phyloP scores from a whole-genome alignment of 2,888 invertebrate genomes.

The Sesia bembeciformis region DNA sequence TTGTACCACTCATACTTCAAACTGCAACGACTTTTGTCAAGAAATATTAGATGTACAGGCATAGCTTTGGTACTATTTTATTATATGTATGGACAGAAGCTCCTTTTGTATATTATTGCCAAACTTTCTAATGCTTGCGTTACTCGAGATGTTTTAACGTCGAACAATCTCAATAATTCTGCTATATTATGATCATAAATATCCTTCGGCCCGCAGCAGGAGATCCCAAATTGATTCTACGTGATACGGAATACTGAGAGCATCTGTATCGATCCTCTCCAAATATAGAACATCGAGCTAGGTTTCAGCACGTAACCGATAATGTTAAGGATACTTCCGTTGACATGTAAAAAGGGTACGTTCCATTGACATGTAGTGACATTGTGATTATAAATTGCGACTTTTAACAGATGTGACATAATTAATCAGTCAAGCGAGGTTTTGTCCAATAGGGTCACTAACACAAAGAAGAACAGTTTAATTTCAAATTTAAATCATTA shows the following conservation, averaged over 20 bases:
- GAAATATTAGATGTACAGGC: too few species aligned
- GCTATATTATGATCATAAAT: conserved; percentile 51
- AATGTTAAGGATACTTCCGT: not conserved
- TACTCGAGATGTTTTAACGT: conserved; percentile 21
- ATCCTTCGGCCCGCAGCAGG: conserved; percentile 59
- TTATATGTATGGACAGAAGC: too few species aligned
- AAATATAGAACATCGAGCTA: conserved; percentile 13
- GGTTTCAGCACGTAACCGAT: not conserved
- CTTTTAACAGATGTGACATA: too few species aligned
- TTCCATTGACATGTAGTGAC: not conserved
- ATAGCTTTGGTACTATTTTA: too few species aligned
- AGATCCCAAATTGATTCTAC: conserved; percentile 66
- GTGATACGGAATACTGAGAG: conserved; percentile 53
- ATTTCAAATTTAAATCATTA: too few species aligned
- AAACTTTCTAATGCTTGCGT: too few species aligned
- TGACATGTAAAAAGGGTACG: not conserved
- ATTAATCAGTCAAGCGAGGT: too few species aligned
- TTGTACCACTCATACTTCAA: too few species aligned
- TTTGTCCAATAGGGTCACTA: too few species aligned
- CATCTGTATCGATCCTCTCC: conserved; percentile 36
- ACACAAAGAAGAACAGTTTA: too few species aligned
- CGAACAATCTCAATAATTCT: conserved; percentile 51
- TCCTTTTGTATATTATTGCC: too few species aligned
- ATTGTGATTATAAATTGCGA: not conserved
- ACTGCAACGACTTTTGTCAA: too few species aligned